These are phyloP conservation scores for Coracias cyanogaster DNA, from an alignment of 2,797 vertebrate genomes.

Conservation along the genomic window DNA sequence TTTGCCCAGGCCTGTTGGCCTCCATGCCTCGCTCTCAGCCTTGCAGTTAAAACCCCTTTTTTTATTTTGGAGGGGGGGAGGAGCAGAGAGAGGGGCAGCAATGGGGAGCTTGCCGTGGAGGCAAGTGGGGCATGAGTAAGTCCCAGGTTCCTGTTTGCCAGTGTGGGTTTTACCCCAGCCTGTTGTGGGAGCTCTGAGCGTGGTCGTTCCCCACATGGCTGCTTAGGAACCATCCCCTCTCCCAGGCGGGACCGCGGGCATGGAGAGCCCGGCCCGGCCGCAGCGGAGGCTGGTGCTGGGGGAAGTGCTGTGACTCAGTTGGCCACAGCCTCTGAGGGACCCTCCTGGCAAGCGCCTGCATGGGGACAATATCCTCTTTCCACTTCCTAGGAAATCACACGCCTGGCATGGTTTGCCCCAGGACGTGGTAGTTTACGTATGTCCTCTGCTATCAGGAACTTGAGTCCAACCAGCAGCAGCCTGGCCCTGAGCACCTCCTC, in stretches of 20 bases:
- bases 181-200: neutral
- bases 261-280: fast-evolving
- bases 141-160: neutral
- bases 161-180: neutral
- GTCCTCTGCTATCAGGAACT: neutral
- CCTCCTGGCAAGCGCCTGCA: neutral
- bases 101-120: fast-evolving
- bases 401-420: fast-evolving
- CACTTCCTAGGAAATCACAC: fast-evolving
- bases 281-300: neutral
- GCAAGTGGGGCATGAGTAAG: neutral
- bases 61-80: too few species aligned
- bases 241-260: neutral
- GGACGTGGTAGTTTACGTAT: fast-evolving
- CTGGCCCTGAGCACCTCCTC: fast-evolving
- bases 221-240: fast-evolving
- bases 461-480: neutral
- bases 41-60: neutral
- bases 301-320: neutral
- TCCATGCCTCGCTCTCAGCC: fast-evolving
- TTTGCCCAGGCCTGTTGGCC: neutral
- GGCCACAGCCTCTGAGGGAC: neutral
- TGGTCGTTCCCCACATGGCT: neutral
- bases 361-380: neutral
- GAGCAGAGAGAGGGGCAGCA: neutral